These are phyloP conservation scores for Ageneiosus marmoratus DNA, from an alignment of 2,113 vertebrate genomes.

Conservation along the genomic window DNA sequence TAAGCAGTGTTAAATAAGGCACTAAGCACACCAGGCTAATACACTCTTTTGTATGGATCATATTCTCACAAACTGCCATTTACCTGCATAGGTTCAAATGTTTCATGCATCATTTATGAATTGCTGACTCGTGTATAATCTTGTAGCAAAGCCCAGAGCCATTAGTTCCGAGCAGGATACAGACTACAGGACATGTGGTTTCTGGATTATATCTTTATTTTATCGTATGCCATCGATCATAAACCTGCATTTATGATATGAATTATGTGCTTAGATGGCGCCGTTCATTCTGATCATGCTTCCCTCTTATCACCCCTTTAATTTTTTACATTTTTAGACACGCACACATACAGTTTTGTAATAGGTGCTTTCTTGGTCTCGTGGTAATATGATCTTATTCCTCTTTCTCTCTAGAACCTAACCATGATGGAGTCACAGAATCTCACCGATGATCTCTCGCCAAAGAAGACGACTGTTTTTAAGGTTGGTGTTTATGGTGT, in stretches of 20 bases:
- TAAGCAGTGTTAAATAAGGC: neutral
- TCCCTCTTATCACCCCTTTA: neutral
- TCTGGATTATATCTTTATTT: constrained; percentile 9
- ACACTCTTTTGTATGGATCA: neutral
- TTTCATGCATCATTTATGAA: constrained; percentile 2
- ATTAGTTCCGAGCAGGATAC: neutral
- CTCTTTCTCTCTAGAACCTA: constrained; percentile 78
- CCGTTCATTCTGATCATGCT: neutral
- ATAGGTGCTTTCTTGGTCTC: neutral
- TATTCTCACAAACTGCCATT: neutral
- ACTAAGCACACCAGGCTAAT: neutral
- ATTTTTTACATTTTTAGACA: neutral
- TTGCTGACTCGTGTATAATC: constrained; percentile 13
- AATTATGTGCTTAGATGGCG: constrained; percentile 1
- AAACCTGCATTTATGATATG: neutral
- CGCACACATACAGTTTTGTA: neutral
- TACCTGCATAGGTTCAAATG: neutral
- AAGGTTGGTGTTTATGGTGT: constrained; percentile 73
- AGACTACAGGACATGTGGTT: neutral
- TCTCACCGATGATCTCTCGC: constrained; percentile 87
- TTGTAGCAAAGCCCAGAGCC: neutral
- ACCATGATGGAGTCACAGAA: constrained; percentile 97
- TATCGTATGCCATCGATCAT: neutral
- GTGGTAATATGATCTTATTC: constrained; percentile 31
- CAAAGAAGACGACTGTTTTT: constrained; percentile 95